Evolutionary conservation across 2,888 invertebrate genomes (phyloP).

Genomic region (Drosophila macrospina): DNA sequence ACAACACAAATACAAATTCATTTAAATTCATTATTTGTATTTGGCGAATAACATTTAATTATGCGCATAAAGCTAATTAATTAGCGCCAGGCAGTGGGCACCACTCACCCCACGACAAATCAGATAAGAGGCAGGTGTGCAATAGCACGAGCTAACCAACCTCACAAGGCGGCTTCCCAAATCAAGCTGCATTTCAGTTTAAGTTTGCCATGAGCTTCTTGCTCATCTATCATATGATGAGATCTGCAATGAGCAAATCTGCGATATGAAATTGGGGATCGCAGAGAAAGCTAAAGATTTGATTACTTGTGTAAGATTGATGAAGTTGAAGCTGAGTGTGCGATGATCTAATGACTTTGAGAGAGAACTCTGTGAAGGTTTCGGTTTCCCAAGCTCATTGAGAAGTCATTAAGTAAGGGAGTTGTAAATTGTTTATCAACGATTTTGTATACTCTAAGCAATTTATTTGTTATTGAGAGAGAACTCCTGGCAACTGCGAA

Average conservation of each 20-base stretch:
- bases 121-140: constrained; percentile 57
- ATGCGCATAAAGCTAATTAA: constrained; percentile 65
- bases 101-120: constrained; percentile 43
- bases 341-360: constrained; percentile 46
- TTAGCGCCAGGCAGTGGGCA: constrained; percentile 46
- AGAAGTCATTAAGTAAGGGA: too few relatives aligned
- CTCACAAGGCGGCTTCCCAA: not conserved
- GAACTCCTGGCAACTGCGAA: too few relatives aligned
- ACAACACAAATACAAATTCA: constrained; percentile 33
- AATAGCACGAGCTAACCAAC: constrained; percentile 51
- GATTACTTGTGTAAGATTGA: constrained; percentile 1
- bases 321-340: not conserved
- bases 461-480: too few relatives aligned
- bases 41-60: constrained; percentile 51
- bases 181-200: constrained; percentile 13
- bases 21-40: not conserved
- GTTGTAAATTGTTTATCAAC: too few relatives aligned
- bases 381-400: not conserved
- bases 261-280: not conserved
- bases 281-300: constrained; percentile 15
- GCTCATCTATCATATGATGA: constrained; percentile 2
- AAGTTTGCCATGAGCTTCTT: not conserved
- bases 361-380: not conserved
- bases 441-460: too few relatives aligned
- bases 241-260: not conserved